phyloP scores from a whole-genome alignment of 2,888 invertebrate species.

The Seira sanloemensis region DNA sequence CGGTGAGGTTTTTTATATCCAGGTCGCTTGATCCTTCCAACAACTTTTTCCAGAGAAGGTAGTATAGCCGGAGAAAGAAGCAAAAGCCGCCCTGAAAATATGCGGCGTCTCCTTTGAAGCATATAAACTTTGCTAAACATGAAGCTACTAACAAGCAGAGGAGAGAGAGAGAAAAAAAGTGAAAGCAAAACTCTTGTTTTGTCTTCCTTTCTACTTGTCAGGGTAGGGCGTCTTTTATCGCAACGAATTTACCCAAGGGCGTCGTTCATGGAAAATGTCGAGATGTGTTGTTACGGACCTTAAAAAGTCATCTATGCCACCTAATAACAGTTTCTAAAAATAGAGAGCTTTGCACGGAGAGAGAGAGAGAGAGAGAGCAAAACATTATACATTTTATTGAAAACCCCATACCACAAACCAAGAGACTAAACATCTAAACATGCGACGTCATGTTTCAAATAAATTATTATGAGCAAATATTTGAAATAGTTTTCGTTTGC shows the following conservation, averaged over 20 bases:
- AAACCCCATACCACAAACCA: constrained; percentile 21
- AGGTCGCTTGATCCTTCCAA: background rate
- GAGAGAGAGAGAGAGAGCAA: background rate
- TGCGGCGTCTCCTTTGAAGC: constrained; percentile 38
- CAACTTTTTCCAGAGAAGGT: background rate
- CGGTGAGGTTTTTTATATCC: background rate
- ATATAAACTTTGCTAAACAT: constrained; percentile 46
- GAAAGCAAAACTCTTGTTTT: background rate
- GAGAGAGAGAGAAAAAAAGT: constrained; percentile 14
- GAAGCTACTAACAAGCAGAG: background rate
- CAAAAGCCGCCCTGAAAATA: background rate
- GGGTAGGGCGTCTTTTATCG: constrained; percentile 41
- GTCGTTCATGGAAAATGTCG: constrained; percentile 50
- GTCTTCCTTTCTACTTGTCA: constrained; percentile 18
- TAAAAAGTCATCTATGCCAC: constrained; percentile 3
- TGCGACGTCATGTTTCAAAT: constrained; percentile 36
- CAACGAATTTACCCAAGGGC: constrained; percentile 54
- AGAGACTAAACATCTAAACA: constrained; percentile 14
- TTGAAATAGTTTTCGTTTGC: constrained; percentile 31
- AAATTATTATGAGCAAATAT: constrained; percentile 43
- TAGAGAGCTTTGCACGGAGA: background rate
- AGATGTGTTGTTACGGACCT: constrained; percentile 28
- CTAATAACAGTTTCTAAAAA: constrained; percentile 19
- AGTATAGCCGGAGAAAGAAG: background rate
- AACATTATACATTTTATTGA: constrained; percentile 9